Percentiles rank a stretch among this genome's conserved stretches.
Conservation (phyloP, 1,140 invertebrate genomes). For the Halesus radiatus region DNA sequence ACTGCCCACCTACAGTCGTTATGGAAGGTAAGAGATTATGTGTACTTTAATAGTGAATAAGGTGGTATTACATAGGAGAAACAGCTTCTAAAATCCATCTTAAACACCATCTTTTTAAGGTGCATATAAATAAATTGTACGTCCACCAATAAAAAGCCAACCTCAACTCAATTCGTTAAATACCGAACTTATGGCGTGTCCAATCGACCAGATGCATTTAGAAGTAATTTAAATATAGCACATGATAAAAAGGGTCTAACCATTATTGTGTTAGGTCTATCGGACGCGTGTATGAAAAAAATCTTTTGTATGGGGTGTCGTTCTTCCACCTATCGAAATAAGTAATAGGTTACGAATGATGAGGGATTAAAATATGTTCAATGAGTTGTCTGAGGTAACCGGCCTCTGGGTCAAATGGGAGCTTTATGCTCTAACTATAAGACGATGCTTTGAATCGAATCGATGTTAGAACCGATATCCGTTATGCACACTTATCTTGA, state of each 20-base stretch:
- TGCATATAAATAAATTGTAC: no score
- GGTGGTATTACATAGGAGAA: no score
- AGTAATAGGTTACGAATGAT: background rate
- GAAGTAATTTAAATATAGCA: background rate
- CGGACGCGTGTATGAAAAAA: background rate
- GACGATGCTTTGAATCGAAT: background rate
- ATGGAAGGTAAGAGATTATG: no score
- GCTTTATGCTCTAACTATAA: background rate
- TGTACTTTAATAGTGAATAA: no score
- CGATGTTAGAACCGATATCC: background rate
- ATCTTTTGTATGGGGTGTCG: background rate
- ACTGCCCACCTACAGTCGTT: no score
- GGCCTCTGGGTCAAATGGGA: constrained; percentile 29
- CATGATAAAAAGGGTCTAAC: background rate
- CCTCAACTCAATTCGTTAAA: background rate
- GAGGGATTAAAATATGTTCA: constrained; percentile 28
- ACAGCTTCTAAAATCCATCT: no score
- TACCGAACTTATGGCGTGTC: background rate
- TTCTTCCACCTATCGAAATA: background rate
- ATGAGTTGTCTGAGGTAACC: constrained; percentile 18
- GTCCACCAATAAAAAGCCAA: background rate
- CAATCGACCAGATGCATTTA: background rate
- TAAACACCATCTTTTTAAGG: no score
- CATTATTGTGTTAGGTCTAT: background rate
- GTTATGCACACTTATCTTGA: background rate